Conservation (phyloP, 2,797 vertebrate species). For the Antennarius maculatus region DNA sequence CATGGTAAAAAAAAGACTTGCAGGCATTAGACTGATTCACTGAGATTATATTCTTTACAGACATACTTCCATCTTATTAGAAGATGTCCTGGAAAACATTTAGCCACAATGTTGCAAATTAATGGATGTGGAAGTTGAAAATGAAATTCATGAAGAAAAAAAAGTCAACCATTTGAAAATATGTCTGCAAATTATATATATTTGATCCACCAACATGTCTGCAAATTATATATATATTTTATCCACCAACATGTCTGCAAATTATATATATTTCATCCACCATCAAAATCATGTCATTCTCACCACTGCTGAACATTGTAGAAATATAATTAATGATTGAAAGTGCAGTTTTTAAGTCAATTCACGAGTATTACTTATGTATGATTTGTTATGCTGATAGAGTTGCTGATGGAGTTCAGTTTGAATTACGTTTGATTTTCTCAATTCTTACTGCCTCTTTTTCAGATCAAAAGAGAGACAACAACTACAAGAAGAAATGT, state of each 20-base stretch:
- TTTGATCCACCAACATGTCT: neutral
- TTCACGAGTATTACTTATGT: slow-evolving; percentile 14
- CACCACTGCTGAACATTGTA: neutral
- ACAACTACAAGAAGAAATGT: slow-evolving; percentile 38
- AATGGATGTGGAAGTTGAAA: neutral
- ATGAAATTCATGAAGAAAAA: neutral
- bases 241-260: slow-evolving; percentile 1
- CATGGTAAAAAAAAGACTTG: neutral
- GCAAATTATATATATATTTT: neutral
- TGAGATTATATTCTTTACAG: neutral
- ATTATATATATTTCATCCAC: neutral
- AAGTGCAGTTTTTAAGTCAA: neutral
- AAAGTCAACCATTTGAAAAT: neutral
- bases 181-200: neutral
- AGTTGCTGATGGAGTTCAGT: slow-evolving; percentile 9
- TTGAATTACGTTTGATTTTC: slow-evolving; percentile 30
- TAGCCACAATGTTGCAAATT: neutral
- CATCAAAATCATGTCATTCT: slow-evolving; percentile 13
- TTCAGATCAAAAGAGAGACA: slow-evolving; percentile 64
- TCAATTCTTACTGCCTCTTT: slow-evolving; percentile 34
- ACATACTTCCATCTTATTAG: neutral
- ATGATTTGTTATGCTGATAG: slow-evolving; percentile 16
- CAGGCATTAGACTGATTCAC: neutral
- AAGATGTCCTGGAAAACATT: neutral
- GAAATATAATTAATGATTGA: neutral